Evolutionary conservation across 2,113 vertebrate species (phyloP).

Genomic region (Brachypodius melanocephalos): DNA sequence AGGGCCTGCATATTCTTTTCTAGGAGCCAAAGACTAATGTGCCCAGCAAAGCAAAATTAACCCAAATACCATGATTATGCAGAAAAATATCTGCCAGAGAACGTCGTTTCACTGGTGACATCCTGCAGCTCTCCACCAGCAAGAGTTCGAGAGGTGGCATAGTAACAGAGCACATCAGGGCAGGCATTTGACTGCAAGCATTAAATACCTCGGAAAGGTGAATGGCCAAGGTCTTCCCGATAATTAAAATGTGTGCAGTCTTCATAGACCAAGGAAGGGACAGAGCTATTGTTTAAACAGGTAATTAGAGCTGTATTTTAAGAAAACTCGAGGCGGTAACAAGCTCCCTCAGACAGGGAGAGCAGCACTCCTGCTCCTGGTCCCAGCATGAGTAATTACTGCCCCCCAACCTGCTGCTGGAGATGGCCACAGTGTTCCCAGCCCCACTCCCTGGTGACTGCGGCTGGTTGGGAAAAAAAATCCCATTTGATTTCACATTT

Average conservation of each 20-base stretch:
- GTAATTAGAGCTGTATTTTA: conserved; percentile 64
- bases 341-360: not conserved
- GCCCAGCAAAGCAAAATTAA: conserved; percentile 60
- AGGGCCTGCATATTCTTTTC: not conserved
- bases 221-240: conserved; percentile 61
- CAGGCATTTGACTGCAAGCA: conserved; percentile 74
- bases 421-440: fast-evolving
- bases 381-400: not conserved
- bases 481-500: conserved; percentile 37
- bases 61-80: conserved; percentile 70
- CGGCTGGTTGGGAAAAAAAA: not conserved
- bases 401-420: not conserved
- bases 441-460: not conserved
- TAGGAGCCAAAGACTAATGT: conserved; percentile 52
- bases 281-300: conserved; percentile 55
- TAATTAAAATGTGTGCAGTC: conserved; percentile 74
- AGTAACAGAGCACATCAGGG: conserved; percentile 71
- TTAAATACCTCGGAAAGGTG: conserved; percentile 74
- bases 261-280: conserved; percentile 59
- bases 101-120: conserved; percentile 39
- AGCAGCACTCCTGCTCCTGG: not conserved
- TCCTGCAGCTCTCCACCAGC: conserved; percentile 63
- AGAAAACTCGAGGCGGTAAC: not conserved
- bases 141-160: conserved; percentile 66
- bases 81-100: conserved; percentile 63